A percentile compares a stretch with the other conserved stretches of the same genome.
These are phyloP conservation scores for Aplochiton taeniatus DNA, from an alignment of 2,797 vertebrate species.

Conservation along the genomic window DNA sequence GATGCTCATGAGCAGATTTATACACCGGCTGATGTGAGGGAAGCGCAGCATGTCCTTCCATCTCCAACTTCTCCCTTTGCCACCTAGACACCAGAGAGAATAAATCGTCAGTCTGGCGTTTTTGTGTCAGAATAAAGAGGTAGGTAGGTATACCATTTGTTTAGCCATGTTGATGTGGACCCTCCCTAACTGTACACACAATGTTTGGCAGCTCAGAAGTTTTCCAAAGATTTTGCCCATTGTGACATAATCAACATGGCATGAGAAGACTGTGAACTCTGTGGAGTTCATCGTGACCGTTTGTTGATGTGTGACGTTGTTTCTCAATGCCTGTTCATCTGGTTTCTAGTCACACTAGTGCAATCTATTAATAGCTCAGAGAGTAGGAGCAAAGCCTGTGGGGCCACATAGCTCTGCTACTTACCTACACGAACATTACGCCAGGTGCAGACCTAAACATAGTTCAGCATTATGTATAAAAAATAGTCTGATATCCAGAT, in stretches of 20 bases:
- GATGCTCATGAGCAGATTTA: constrained; percentile 78
- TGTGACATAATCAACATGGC: too few species aligned
- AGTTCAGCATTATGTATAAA: too few species aligned
- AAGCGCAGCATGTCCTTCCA: constrained; percentile 93
- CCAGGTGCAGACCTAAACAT: not conserved
- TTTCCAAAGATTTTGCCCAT: too few species aligned
- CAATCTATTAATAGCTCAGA: constrained; percentile 56
- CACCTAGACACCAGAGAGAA: constrained; percentile 70
- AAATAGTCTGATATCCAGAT: too few species aligned
- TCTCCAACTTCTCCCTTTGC: constrained; percentile 89
- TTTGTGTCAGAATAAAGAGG: too few species aligned
- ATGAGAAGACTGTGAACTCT: too few species aligned
- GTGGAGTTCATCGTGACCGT: not conserved
- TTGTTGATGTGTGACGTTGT: not conserved
- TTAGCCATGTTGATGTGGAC: too few species aligned
- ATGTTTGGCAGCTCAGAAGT: too few species aligned
- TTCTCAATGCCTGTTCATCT: constrained; percentile 18
- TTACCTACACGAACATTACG: not conserved
- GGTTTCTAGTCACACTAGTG: constrained; percentile 44
- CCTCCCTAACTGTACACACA: too few species aligned
- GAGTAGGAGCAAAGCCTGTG: constrained; percentile 51
- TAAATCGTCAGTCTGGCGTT: too few species aligned
- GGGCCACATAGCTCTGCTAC: constrained; percentile 51
- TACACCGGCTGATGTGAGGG: constrained; percentile 88
- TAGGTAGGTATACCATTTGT: too few species aligned